These are phyloP conservation scores for Hypothenemus hampei DNA, from an alignment of 1,140 invertebrate species.

Conservation along the genomic window DNA sequence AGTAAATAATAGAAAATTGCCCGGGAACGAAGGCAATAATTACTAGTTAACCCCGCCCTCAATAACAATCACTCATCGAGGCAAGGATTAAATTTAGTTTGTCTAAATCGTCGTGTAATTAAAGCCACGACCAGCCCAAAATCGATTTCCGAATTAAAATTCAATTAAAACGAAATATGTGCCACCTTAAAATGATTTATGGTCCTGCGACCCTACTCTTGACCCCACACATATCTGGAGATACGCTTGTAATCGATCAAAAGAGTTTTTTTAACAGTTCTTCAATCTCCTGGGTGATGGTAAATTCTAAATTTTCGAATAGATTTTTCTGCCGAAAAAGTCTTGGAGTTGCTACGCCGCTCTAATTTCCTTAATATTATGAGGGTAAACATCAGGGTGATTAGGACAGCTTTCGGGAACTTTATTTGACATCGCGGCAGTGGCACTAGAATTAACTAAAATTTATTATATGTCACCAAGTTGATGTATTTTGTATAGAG, in stretches of 20 bases:
- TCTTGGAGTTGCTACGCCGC: no score
- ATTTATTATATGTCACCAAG: slow-evolving; percentile 26
- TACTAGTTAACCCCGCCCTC: no score
- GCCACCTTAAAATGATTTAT: slow-evolving; percentile 9
- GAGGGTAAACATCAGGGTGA: slow-evolving; percentile 18
- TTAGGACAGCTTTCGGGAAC: slow-evolving; percentile 23
- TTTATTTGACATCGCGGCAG: slow-evolving; percentile 22
- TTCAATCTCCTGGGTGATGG: no score
- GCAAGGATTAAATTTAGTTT: no score
- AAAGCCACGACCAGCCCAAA: no score
- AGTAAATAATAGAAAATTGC: no score
- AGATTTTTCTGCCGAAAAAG: no score
- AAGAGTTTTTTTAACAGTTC: not conserved
- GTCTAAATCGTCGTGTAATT: no score
- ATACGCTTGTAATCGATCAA: not conserved
- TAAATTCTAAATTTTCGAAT: no score
- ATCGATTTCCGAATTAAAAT: slow-evolving; percentile 5
- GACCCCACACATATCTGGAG: slow-evolving; percentile 2
- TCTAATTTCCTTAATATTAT: slow-evolving; percentile 9
- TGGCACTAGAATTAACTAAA: slow-evolving; percentile 23
- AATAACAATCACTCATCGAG: no score
- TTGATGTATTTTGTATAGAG: slow-evolving; percentile 28
- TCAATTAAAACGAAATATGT: not conserved
- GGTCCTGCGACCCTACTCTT: not conserved
- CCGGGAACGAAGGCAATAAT: no score